phyloP scores from a whole-genome alignment of 2,113 vertebrate species.

The Grus americana region DNA sequence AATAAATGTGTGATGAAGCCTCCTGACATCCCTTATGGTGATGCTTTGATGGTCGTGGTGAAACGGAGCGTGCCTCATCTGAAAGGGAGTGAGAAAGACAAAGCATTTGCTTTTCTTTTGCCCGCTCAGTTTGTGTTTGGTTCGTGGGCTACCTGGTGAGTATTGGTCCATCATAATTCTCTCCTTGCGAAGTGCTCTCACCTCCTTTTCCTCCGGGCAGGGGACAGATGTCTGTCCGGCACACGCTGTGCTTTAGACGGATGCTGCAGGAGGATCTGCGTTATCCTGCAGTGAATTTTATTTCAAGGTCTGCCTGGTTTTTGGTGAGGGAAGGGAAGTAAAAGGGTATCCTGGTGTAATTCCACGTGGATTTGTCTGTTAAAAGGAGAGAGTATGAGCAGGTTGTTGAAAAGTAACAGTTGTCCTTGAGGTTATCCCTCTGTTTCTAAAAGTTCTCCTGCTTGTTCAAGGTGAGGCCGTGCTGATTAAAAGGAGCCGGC shows the following conservation, averaged over 20 bases:
- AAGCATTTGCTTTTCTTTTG: not conserved
- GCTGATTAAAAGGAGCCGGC: not conserved
- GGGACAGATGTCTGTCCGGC: too few relatives aligned
- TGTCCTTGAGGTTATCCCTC: not conserved
- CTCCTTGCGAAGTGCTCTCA: not conserved
- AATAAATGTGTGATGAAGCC: not conserved
- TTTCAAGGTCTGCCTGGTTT: not conserved
- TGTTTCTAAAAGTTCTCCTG: not conserved
- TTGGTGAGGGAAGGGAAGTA: not conserved
- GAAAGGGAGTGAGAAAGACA: not conserved
- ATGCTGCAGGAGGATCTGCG: accelerated
- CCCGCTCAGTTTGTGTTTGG: not conserved
- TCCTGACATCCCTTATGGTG: accelerated
- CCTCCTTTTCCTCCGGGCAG: not conserved
- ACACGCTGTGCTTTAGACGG: accelerated
- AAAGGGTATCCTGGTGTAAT: not conserved
- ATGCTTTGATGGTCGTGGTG: not conserved
- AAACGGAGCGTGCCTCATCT: accelerated
- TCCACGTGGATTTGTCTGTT: conserved; percentile 3
- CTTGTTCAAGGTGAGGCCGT: not conserved
- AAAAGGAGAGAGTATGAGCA: conserved; percentile 6
- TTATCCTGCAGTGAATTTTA: accelerated
- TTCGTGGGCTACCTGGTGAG: accelerated
- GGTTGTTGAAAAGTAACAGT: not conserved
- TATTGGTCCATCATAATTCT: accelerated